These are phyloP conservation scores for Drosophila yooni DNA, from an alignment of 2,888 invertebrate species.

Conservation along the genomic window DNA sequence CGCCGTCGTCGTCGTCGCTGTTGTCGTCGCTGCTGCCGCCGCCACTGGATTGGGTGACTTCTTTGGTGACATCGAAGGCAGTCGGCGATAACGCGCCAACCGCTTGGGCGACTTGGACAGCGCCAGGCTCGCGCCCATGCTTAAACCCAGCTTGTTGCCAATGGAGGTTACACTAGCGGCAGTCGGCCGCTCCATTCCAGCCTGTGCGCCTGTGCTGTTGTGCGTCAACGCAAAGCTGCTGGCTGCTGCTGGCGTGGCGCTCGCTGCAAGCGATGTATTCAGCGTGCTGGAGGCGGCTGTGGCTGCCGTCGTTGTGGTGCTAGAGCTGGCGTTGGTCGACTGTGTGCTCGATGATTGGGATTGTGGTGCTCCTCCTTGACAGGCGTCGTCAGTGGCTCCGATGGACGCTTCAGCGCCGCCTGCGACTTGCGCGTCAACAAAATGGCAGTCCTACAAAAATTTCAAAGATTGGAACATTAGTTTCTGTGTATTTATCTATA, in stretches of 20 bases:
- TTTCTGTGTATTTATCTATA: not conserved
- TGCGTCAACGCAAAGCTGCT: constrained; percentile 63
- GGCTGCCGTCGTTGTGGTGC: constrained; percentile 60
- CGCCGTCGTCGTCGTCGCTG: constrained; percentile 25
- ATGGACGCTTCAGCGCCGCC: constrained; percentile 86
- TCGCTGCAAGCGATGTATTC: constrained; percentile 49
- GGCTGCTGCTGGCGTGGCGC: constrained; percentile 48
- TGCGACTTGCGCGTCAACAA: constrained; percentile 91
- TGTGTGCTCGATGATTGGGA: constrained; percentile 70
- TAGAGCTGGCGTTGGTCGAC: constrained; percentile 62
- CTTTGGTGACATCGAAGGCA: constrained; percentile 83
- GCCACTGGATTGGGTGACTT: constrained; percentile 79
- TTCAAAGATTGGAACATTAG: not conserved
- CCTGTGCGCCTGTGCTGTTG: constrained; percentile 57
- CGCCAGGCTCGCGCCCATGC: constrained; percentile 48
- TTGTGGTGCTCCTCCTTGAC: constrained; percentile 82
- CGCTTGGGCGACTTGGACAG: constrained; percentile 83
- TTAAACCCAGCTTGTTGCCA: constrained; percentile 70
- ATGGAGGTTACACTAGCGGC: constrained; percentile 61
- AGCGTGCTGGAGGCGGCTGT: constrained; percentile 67
- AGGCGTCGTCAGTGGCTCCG: constrained; percentile 75
- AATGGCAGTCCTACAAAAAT: constrained; percentile 89
- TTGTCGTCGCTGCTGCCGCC: constrained; percentile 37
- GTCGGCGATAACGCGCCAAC: constrained; percentile 80
- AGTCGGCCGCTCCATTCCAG: constrained; percentile 61